A percentile compares a stretch with the other conserved stretches of the same genome.
Evolutionary conservation across 1,140 invertebrate genomes (phyloP).

Genomic region (Mizuhopecten yessoensis): DNA sequence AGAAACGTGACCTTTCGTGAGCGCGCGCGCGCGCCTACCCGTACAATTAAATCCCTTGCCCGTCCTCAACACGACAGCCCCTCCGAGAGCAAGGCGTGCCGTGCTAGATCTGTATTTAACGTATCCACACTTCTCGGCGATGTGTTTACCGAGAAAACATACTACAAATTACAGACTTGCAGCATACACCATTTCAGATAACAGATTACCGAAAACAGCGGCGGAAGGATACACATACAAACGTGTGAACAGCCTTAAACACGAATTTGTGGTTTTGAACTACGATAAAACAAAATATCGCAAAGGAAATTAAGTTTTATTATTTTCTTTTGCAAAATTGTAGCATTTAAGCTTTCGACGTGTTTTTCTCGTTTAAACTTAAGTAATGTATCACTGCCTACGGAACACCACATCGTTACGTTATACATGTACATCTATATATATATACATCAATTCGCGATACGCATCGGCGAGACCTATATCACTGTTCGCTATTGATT

Average conservation of each 20-base stretch:
- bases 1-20: constrained; percentile 25
- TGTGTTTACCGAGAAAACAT: constrained; percentile 43
- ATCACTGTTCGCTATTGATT: neutral
- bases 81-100: constrained; percentile 39
- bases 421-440: neutral
- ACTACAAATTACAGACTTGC: constrained; percentile 37
- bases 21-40: neutral
- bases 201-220: neutral
- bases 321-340: neutral
- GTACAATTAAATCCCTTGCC: constrained; percentile 25
- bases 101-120: constrained; percentile 45
- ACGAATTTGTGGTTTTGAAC: neutral
- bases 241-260: neutral
- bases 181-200: neutral
- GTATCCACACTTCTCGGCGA: constrained; percentile 1
- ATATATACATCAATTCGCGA: constrained; percentile 4
- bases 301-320: neutral
- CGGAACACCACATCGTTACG: neutral
- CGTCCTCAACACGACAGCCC: constrained; percentile 59
- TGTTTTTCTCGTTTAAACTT: constrained; percentile 2
- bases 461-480: constrained; percentile 16
- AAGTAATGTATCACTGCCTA: neutral
- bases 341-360: neutral
- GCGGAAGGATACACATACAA: neutral
- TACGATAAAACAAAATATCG: neutral